Evolutionary conservation across 1,140 invertebrate genomes (phyloP).

Genomic region (Pteromalus puparum): DNA sequence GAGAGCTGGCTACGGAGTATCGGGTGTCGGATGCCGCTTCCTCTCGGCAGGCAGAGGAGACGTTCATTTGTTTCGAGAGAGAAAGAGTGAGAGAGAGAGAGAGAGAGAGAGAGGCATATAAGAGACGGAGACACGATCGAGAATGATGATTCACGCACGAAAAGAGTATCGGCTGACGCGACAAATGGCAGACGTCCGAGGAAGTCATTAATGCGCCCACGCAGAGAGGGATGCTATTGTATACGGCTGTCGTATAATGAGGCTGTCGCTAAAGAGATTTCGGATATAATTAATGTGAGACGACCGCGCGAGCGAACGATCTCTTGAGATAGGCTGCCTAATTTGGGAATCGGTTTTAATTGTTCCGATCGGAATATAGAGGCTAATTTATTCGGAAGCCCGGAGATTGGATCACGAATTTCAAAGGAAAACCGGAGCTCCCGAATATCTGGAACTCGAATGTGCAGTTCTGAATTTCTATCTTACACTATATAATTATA

Average conservation of each 20-base stretch:
- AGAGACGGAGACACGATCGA: neutral
- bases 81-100: too few relatives aligned
- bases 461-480: neutral
- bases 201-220: slow-evolving; percentile 22
- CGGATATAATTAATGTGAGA: slow-evolving; percentile 61
- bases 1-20: slow-evolving; percentile 46
- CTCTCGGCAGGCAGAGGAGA: neutral
- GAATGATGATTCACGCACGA: slow-evolving; percentile 3
- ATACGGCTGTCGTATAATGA: neutral
- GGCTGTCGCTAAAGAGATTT: slow-evolving; percentile 4
- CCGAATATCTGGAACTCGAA: slow-evolving; percentile 6
- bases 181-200: slow-evolving; percentile 9
- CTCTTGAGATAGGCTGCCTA: neutral
- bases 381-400: neutral
- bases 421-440: neutral
- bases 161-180: slow-evolving; percentile 5
- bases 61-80: neutral
- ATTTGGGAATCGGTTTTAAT: neutral
- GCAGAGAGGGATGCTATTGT: neutral
- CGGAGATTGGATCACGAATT: neutral
- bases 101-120: too few relatives aligned
- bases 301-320: neutral
- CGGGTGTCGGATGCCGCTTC: slow-evolving; percentile 41
- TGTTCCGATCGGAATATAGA: neutral
- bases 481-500: neutral